Evolutionary conservation across 2,888 invertebrate genomes (phyloP), one percentile per base, ranked within the genome.

Genomic region (Hirtodrosophila alboralis): DNA sequence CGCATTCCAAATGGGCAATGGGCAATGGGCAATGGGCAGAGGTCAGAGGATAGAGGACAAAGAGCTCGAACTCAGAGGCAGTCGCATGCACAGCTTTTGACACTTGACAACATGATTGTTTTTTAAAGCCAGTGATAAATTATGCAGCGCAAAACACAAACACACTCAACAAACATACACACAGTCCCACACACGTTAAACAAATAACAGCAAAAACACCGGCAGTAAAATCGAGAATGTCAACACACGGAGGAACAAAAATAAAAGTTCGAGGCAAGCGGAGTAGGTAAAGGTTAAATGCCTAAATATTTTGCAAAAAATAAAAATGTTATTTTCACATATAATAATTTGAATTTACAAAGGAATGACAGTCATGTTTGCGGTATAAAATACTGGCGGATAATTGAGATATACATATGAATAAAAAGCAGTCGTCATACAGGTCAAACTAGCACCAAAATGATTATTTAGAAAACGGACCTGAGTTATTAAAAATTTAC

Each of bases 31-130:
- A n/a, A n/a, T n/a, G n/a, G n/a, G n/a, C n/a, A n/a, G n/a, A n/a
- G n/a, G n/a, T n/a, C n/a, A n/a, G n/a, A n/a, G n/a, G n/a, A n/a
- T n/a, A n/a, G n/a, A 1, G 13, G 34, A 31, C 61, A 27, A 8
- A 14, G 40, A 23, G 1, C 41, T 26, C 12, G 21, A 23, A 14
- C 6, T 40, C 26, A 53, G 48, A 34, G 58, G 56, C 44, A 28
- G 47, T 49, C 41, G 62, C 49, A 72, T 67, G 62, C 68, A 64
- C 37, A 69, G 70, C 79, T 71, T 72, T 85, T 86, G 80, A 80
- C 86, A 81, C 71, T 81, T 84, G 86, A 83, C 84, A 85, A 79
- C 74, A 66, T 85, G 86, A 85, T 80, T 85, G 86, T 73, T 84
- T 79, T 66, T 79, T 70, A 74, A 84, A 75, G 79, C 63, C 66